These are phyloP conservation scores for Oreohelix idahoensis DNA, from an alignment of 1,140 invertebrate species.

Conservation along the genomic window DNA sequence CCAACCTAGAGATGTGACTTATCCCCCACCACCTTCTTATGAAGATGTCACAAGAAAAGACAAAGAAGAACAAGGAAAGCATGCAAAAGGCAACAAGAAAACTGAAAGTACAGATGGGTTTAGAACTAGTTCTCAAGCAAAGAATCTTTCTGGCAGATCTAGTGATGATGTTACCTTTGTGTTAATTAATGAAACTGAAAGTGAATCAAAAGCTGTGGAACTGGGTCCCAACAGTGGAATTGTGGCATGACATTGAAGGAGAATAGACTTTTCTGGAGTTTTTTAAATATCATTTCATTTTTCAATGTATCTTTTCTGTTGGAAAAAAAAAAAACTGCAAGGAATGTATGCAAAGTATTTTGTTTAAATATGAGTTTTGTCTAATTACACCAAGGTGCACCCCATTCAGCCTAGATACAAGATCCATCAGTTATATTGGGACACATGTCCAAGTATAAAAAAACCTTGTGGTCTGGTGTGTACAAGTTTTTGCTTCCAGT, in stretches of 20 bases:
- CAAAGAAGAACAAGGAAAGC: neutral
- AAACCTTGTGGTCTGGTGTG: too few relatives aligned
- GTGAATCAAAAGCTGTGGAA: conserved; percentile 61
- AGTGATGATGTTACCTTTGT: conserved; percentile 28
- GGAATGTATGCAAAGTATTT: too few relatives aligned
- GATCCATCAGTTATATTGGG: too few relatives aligned
- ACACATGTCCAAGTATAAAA: too few relatives aligned
- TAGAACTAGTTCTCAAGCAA: conserved; percentile 15
- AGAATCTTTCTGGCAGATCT: neutral
- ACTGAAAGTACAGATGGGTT: conserved; percentile 5
- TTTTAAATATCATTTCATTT: neutral
- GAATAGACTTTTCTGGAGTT: neutral
- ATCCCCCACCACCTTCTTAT: neutral
- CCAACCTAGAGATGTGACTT: neutral
- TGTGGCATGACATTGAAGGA: conserved; percentile 58
- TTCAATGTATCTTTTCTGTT: too few relatives aligned
- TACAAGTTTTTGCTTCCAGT: too few relatives aligned
- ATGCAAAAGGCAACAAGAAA: conserved; percentile 22
- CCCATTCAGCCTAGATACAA: too few relatives aligned
- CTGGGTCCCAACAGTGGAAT: conserved; percentile 69
- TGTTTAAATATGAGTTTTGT: too few relatives aligned
- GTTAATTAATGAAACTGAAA: conserved; percentile 31
- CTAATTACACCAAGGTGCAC: too few relatives aligned
- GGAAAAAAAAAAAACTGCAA: too few relatives aligned
- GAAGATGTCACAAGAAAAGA: neutral